Evolutionary conservation across 2,888 invertebrate genomes (phyloP), one percentile per base, ranked within the genome.

Genomic region (Limnephilus lunatus): DNA sequence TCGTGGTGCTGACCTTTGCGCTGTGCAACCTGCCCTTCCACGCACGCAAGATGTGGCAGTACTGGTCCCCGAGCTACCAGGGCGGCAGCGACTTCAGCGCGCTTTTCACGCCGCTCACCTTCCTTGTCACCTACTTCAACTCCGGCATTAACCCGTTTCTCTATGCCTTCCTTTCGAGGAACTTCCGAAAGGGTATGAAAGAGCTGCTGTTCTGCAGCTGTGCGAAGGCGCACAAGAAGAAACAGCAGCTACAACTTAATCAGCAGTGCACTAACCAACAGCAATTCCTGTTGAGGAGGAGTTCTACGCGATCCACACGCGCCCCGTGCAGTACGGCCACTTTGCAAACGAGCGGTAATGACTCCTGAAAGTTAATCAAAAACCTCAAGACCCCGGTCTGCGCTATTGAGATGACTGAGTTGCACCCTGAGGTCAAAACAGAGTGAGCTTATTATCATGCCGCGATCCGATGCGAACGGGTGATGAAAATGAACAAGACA

Each of bases 21-120:
- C 94, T 98, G 81, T 98, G 99, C 95, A 98, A 99, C 95, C 96
- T 99, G 93, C 99, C 99, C 0, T 98, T 98, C 95, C 99, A 99
- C 95, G 98, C 98, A 1, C 96, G 98, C 81, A 98, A 98, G 95
- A 97, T 98, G 96, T 98, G 98, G 98, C 98, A 98, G 94, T 98
- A 98, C 95, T 98, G 98, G 98, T 97, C 97, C 93, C 96, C 96
- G 90, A 96, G 96, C 93, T 97, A 97, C 95, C 96, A 97, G 94
- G 98, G 98, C 93, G 96, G 97, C 94, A 97, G 97, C 93, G 97
- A 97, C 94, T 98, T 98, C 95, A 97, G 98, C 94, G 97, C 97
- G 12, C 95, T 98, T 30, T 96, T 98, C 93, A 98, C 98, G 19
- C 98, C 99, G 1, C 96, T 98, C 93, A 98, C 98, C 44, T 98